Percentiles rank a stretch among this genome's conserved stretches.
Conservation (phyloP, 2,113 vertebrate species). For the Axis porcinus region DNA sequence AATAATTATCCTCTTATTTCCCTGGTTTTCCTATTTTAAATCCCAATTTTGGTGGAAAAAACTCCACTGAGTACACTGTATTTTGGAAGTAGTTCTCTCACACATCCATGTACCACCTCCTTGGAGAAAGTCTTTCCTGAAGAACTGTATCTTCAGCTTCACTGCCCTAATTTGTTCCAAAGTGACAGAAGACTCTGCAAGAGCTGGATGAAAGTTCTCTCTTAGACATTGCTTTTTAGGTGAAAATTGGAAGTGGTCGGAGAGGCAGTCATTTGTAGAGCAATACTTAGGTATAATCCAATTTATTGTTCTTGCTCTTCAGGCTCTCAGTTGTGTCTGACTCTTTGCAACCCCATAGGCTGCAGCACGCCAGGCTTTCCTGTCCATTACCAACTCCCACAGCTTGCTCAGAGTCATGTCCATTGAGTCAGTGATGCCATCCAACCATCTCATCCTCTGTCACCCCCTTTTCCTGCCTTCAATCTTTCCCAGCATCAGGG, state of each 20-base stretch:
- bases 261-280: neutral
- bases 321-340: neutral
- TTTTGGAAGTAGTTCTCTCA: neutral
- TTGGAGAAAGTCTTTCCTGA: neutral
- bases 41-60: neutral
- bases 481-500: neutral
- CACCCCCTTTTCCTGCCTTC: neutral
- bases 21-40: neutral
- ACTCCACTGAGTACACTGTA: neutral
- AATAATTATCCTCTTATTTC: neutral
- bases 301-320: neutral
- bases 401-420: neutral
- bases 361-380: neutral
- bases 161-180: neutral
- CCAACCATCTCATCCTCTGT: neutral
- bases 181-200: neutral
- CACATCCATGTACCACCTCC: neutral
- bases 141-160: neutral
- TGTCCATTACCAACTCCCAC: neutral
- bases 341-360: fast-evolving
- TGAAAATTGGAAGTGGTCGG: neutral
- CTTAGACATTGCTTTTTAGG: neutral
- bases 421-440: neutral
- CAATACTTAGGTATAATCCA: neutral
- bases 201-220: neutral